Evolutionary conservation across 2,797 vertebrate genomes (phyloP), one percentile per base, ranked within the genome.

Genomic region (Schizopygopsis malacanthus): DNA sequence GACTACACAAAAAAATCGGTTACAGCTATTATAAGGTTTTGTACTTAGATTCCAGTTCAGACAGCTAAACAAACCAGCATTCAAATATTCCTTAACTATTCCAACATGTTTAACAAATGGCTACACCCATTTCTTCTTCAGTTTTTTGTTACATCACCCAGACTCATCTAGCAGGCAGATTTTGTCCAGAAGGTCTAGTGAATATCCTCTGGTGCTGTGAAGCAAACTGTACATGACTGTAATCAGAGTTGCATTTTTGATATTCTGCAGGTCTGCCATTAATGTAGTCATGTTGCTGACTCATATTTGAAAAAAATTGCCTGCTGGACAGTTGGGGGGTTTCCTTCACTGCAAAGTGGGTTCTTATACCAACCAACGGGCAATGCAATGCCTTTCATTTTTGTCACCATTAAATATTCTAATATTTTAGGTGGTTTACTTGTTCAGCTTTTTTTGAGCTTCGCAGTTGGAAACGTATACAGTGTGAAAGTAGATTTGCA

Each of bases 221-320:
- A 11, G 52, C 4, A 82, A 73, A 75, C 70, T 47, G 25, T 8
- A 61, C 8, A 8, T 18, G 8, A 65, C 56, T 75, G 41, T 61
- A 75, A 50, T 63, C 45, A 39, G 45, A 37, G 33, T 6, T 77
- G 43, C 8, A 52, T 77, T 41, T 67, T 25, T 77, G 4, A 77
- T 18, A 20, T 39, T 67, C 1, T 65, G 10, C 20, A 50, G 11
- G 22, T 77, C 59, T 84, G 61, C 22, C 43, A 83, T 59, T 52
- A 52, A 76, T 83, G 82, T 67, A 15, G 6, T 37, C 9, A 2
- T 59, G 70, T 41, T 65, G 72, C 33, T 84, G 82, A 84, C 72
- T 77, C 45, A 84, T 54, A 16, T 39, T 12, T 67, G 59, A 75
- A 75, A 77, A 77, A 2, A 52, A 33, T 43, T 0, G 28, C 61